Evolutionary conservation across 2,888 invertebrate genomes (phyloP), one percentile per base, ranked within the genome.

Genomic region (Callosobruchus maculatus): DNA sequence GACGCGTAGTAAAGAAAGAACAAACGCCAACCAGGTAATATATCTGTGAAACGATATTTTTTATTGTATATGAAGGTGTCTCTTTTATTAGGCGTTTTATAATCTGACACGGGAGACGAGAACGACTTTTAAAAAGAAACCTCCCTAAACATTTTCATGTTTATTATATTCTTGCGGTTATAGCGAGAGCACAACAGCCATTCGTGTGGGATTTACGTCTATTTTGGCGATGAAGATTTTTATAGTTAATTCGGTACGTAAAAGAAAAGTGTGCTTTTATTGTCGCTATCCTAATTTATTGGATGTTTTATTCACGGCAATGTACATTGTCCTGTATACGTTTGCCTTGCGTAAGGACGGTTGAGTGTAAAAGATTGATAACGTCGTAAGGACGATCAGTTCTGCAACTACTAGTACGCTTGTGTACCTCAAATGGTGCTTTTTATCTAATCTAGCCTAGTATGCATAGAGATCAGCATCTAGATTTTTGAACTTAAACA

Each of bases 121-220:
- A 82, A 82, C 80, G 83, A 84, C 84, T 84, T 84, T 83, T 83
- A 83, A 84, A 83, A 83, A 82, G 83, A 83, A 83, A 83, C 81
- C 83, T 49, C 82, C 80, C 81, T 81, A 81, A 82, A 82, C 82
- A 80, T 82, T 82, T 80, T 82, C 82, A 80, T 83, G 83, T 84
- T 84, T 84, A 83, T 84, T 84, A 84, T 84, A 84, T 84, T 84
- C 81, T 82, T 79, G 82, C 78, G 81, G 83, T 84, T 83, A 83
- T 82, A 79, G 79, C 78, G 76, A 77, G 78, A 49, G 9, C 4
- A 13, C 49, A 49, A 49, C 49, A 18, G 13, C 18, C 76, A 74
- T 82, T 82, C 83, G 83, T 84, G 83, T 82, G 79, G 78, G 79
- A 82, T 84, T 84, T 84, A 84, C 82, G 82, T 82, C 80, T 81